A percentile compares a stretch with the other conserved stretches of the same genome.
Evolutionary conservation across 2,113 vertebrate genomes (phyloP).

Genomic region (Poicephalus gulielmi): DNA sequence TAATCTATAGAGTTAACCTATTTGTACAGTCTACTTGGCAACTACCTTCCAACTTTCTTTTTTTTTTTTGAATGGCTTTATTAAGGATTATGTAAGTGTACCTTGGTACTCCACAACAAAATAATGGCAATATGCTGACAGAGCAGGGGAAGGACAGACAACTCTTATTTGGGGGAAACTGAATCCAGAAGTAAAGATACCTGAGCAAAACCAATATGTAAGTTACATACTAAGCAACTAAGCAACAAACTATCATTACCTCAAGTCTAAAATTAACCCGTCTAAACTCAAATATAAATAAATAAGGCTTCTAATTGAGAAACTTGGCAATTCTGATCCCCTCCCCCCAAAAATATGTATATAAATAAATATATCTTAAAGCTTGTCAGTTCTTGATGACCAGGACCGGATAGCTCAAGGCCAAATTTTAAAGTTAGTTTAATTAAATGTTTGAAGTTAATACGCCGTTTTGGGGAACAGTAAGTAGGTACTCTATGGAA

Average conservation of each 20-base stretch:
- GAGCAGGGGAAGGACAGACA: neutral
- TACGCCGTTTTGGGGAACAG: neutral
- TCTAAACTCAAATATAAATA: neutral
- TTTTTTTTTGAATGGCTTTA: neutral
- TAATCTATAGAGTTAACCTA: neutral
- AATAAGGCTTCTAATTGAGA: neutral
- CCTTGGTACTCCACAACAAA: neutral
- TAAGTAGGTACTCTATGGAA: neutral
- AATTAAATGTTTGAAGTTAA: neutral
- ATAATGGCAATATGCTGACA: neutral
- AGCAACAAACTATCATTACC: neutral
- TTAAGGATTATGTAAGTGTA: neutral
- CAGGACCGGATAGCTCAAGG: neutral
- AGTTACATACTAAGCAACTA: neutral
- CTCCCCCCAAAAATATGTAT: accelerated
- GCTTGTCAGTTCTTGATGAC: neutral
- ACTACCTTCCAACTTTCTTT: neutral
- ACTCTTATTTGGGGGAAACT: neutral
- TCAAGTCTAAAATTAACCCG: neutral
- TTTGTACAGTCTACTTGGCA: neutral
- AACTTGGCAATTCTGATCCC: neutral
- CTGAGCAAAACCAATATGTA: neutral
- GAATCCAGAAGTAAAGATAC: neutral
- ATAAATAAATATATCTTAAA: neutral
- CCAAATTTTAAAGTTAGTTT: neutral